A percentile compares a stretch with the other conserved stretches of the same genome.
Conservation (phyloP, 35 echinoderm and acorn worm genomes). For the Acanthaster planci region DNA sequence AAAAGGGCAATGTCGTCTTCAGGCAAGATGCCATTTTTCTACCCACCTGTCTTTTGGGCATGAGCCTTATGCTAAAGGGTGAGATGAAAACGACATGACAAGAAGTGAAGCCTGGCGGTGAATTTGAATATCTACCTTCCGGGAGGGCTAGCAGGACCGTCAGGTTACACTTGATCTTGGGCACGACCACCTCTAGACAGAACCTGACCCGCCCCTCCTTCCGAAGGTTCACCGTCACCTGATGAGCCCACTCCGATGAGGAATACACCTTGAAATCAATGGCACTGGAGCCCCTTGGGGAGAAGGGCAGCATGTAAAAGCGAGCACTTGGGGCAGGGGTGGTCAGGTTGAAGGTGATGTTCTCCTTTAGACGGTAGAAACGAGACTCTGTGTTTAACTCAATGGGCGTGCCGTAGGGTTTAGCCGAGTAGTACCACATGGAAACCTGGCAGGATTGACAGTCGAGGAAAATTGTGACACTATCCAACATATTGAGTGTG, state of each 20-base stretch:
- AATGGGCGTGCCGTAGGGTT: slow-evolving; percentile 43
- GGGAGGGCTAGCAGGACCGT: slow-evolving; percentile 54
- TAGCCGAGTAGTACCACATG: slow-evolving; percentile 71
- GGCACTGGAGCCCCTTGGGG: slow-evolving; percentile 19
- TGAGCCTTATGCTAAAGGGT: no score
- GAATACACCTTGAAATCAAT: slow-evolving; percentile 73
- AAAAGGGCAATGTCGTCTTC: no score
- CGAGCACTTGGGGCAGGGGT: slow-evolving; percentile 66
- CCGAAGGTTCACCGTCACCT: slow-evolving; percentile 52
- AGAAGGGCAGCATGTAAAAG: slow-evolving; percentile 55
- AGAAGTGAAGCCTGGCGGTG: no score
- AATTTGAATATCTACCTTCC: slow-evolving; percentile 37
- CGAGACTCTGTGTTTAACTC: slow-evolving; percentile 41
- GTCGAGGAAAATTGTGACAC: not conserved
- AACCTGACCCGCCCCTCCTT: slow-evolving; percentile 44
- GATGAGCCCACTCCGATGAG: slow-evolving; percentile 46
- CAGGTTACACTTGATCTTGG: slow-evolving; percentile 59
- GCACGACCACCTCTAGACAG: slow-evolving; percentile 47
- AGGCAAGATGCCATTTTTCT: no score
- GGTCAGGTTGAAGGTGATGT: slow-evolving; percentile 54
- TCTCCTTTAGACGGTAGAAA: slow-evolving; percentile 41
- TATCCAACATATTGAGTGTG: no score
- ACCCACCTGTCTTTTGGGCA: no score
- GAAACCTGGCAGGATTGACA: slow-evolving; percentile 43
- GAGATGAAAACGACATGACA: no score